Conservation (phyloP, 2,888 invertebrate species). For the Andrena bucephala region DNA sequence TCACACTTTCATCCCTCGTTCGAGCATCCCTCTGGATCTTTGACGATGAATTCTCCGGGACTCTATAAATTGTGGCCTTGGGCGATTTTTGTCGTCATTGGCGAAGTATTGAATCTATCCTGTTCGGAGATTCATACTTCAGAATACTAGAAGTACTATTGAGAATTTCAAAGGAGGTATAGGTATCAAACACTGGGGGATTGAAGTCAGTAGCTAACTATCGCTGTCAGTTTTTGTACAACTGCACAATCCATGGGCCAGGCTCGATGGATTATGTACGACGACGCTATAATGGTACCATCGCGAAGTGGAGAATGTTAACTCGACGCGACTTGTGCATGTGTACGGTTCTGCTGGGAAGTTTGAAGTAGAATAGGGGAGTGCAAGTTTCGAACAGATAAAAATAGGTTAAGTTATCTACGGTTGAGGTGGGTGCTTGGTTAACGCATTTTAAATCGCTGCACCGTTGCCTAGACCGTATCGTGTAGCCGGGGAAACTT, state of each 20-base stretch:
- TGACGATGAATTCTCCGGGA: neutral
- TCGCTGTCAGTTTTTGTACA: no score
- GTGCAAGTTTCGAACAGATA: slow-evolving; percentile 15
- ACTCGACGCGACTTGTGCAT: neutral
- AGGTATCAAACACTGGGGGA: no score
- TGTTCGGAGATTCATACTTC: no score
- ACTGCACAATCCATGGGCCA: no score
- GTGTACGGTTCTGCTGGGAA: neutral
- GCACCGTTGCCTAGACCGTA: slow-evolving; percentile 4
- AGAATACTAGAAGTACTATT: no score
- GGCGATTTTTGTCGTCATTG: no score
- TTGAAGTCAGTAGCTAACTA: no score
- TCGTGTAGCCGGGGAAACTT: slow-evolving; percentile 3
- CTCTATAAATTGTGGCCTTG: neutral
- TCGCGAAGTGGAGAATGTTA: neutral
- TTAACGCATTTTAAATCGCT: slow-evolving; percentile 33
- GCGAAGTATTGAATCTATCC: no score
- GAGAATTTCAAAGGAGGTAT: no score
- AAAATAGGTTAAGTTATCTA: slow-evolving; percentile 32
- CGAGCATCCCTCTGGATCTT: no score
- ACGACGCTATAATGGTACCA: neutral
- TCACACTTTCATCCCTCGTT: neutral
- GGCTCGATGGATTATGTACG: no score
- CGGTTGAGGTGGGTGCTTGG: slow-evolving; percentile 20
- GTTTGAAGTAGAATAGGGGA: slow-evolving; percentile 10